A percentile compares a stretch with the other conserved stretches of the same genome.
These are phyloP conservation scores for Limanda limanda DNA, from an alignment of 2,113 vertebrate species.

Conservation along the genomic window DNA sequence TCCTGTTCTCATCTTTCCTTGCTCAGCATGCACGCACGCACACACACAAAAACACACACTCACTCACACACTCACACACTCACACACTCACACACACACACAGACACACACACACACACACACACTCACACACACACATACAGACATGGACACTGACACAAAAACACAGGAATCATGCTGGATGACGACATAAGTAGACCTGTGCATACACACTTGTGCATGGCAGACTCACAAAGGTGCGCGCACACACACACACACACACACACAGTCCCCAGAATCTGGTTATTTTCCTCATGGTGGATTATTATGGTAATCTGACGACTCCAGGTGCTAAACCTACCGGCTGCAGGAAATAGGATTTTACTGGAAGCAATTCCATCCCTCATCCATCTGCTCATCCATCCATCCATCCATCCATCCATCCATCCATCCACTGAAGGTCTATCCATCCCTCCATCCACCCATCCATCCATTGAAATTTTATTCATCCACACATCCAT, in stretches of 20 bases:
- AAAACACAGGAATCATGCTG: background rate
- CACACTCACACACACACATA: background rate
- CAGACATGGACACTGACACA: background rate
- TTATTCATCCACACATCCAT: too few relatives aligned
- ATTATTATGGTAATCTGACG: conserved; percentile 71
- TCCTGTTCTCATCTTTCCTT: conserved; percentile 58
- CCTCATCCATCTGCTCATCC: conserved; percentile 19
- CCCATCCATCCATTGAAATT: conserved; percentile 3
- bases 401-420: conserved; percentile 26
- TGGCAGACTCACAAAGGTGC: too few relatives aligned
- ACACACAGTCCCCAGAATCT: conserved; percentile 28
- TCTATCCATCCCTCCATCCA: conserved; percentile 19
- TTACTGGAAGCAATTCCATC: conserved; percentile 53
- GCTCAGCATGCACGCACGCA: background rate
- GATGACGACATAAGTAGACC: background rate
- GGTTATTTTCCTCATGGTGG: conserved; percentile 59
- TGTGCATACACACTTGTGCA: background rate
- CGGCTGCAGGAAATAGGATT: conserved; percentile 69
- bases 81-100: background rate
- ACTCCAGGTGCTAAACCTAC: conserved; percentile 62
- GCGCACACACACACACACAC: background rate
- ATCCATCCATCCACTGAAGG: background rate
- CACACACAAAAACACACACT: background rate
- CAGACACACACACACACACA: background rate
- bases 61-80: background rate